Conservation (phyloP, 2,888 invertebrate genomes). For the Allophyes oxyacanthae region DNA sequence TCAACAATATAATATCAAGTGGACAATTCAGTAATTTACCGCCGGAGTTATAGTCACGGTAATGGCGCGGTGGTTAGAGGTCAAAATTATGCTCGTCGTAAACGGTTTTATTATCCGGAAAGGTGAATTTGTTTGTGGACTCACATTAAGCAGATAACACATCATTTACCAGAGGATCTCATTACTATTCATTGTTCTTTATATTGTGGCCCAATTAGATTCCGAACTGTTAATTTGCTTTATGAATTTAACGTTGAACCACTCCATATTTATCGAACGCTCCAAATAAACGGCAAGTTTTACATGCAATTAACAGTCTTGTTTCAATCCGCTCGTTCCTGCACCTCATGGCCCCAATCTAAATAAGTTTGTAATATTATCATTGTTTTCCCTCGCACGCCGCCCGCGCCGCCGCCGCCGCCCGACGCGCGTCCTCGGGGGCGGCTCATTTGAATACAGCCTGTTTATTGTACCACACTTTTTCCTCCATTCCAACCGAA, state of each 20-base stretch:
- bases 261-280: no score
- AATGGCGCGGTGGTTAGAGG: neutral
- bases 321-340: constrained; percentile 33
- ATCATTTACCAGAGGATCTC: no score
- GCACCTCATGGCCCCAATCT: constrained; percentile 66
- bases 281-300: constrained; percentile 3
- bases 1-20: neutral
- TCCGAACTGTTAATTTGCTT: no score
- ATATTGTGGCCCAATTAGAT: no score
- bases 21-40: neutral
- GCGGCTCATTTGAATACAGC: constrained; percentile 84
- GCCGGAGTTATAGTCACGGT: neutral
- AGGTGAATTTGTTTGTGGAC: neutral
- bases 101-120: neutral
- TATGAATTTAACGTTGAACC: no score
- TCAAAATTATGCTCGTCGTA: neutral
- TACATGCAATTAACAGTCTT: constrained; percentile 21
- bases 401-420: constrained; percentile 53
- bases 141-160: no score
- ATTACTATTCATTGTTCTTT: no score
- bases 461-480: constrained; percentile 83
- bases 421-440: constrained; percentile 61
- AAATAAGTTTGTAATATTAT: constrained; percentile 87
- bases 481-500: constrained; percentile 70
- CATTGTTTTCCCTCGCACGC: constrained; percentile 74